A percentile compares a stretch with the other conserved stretches of the same genome.
phyloP scores from a whole-genome alignment of 2,888 invertebrate species.

The Parapristionchus giblindavisi region DNA sequence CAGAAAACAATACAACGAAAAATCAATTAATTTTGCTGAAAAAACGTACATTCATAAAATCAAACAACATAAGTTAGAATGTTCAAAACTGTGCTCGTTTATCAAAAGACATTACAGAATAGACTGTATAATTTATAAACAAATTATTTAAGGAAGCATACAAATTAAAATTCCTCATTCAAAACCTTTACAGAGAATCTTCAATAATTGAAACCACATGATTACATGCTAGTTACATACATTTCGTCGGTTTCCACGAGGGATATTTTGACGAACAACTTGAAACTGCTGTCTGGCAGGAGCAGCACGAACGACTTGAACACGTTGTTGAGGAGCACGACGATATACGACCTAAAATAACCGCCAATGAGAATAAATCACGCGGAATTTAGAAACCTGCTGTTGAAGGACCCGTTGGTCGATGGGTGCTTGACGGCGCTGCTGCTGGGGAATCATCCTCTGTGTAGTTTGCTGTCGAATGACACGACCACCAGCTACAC shows the following conservation, averaged over 20 bases:
- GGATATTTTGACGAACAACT: neutral
- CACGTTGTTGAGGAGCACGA: slow-evolving; percentile 2
- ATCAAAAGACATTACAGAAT: too few species aligned
- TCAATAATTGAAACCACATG: slow-evolving; percentile 11
- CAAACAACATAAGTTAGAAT: too few species aligned
- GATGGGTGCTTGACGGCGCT: slow-evolving; percentile 1
- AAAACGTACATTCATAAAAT: too few species aligned
- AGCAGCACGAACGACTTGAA: slow-evolving; percentile 24
- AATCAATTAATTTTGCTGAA: too few species aligned
- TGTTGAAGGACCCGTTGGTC: neutral
- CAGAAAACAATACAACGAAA: too few species aligned
- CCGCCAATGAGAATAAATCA: neutral
- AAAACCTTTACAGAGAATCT: neutral
- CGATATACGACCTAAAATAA: slow-evolving; percentile 1
- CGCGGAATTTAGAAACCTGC: too few species aligned
- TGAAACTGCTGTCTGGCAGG: neutral
- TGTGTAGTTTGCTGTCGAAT: neutral
- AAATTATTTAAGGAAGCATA: too few species aligned
- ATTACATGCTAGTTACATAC: neutral
- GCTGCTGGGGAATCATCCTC: neutral
- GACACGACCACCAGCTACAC: slow-evolving; percentile 22
- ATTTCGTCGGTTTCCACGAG: slow-evolving; percentile 6
- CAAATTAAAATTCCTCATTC: neutral
- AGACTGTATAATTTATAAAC: too few species aligned
- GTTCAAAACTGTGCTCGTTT: too few species aligned